Base-by-base conservation (phyloP, 2,888 invertebrate species). In the Bellardia bayeri region DNA sequence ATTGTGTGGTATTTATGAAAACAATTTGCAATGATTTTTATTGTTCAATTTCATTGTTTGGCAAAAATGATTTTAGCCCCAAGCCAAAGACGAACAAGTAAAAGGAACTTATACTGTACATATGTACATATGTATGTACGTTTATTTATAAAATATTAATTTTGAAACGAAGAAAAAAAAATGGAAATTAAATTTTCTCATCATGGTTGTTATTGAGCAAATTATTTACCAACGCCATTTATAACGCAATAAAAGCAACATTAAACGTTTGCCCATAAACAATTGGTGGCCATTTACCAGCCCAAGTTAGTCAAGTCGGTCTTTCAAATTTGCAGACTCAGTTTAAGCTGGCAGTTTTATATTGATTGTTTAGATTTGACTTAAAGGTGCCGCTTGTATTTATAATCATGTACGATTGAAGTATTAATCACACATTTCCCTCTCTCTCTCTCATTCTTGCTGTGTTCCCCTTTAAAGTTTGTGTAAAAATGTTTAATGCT, bases 21-120 rank as follows among this genome's bases (percentile, higher is more conserved):
- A 85, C 87, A 87, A 87, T 87, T 87, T 87, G 85, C 85, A 82
- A 87, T 87, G 87, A 87, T 87, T 87, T 87, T 87, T 85, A 87
- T 82, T 85, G 85, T 85, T 85, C 75, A 85, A 69, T 85, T 85
- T 81, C 85, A 85, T 85, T 85, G 75, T 85, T 85, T 75, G 80
- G 30, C 56, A 69, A 69, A 81, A 85, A 81, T 80, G 69, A 75
- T 76, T 80, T 80, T 81, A 69, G 9, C 11, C 0, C 13, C 14
- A 68, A 63, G 42, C 9, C 33, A 58, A n/a, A 45, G 58, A 42
- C 8, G 23, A 3, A 63, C 33, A 14, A 9, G 8, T 2, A 42
- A 42, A 42, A 11, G 51, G 37, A 23, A 23, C 23, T 23, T 0
- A 1, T 23, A 23, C 23, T 23, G 23, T 23, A 23, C 23, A 23